These are phyloP conservation scores for Megaleporinus macrocephalus DNA, from an alignment of 2,113 vertebrate species.

Conservation along the genomic window DNA sequence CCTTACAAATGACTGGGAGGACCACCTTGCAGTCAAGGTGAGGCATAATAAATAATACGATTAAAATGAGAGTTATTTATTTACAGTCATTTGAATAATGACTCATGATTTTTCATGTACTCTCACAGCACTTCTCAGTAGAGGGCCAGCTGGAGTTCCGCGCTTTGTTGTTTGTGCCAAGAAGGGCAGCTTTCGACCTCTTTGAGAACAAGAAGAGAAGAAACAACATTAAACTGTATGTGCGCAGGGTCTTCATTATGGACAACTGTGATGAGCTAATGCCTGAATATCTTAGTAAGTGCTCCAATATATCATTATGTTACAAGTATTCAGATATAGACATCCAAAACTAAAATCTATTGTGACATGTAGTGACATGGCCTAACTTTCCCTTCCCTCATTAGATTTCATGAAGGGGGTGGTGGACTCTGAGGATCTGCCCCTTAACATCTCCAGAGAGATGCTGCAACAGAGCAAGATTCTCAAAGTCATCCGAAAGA, in stretches of 20 bases:
- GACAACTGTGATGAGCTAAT: conserved; percentile 97
- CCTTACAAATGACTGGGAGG: conserved; percentile 86
- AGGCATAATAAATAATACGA: conserved; percentile 8
- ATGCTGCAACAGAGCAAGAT: conserved; percentile 99
- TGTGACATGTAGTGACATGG: not conserved
- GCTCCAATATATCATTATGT: not conserved
- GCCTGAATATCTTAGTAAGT: conserved; percentile 96
- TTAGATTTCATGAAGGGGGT: conserved; percentile 94
- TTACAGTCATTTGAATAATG: not conserved
- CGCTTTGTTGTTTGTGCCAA: conserved; percentile 91
- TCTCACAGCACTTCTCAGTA: conserved; percentile 92
- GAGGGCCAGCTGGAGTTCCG: conserved; percentile 95
- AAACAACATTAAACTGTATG: conserved; percentile 96
- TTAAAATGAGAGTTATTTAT: not conserved
- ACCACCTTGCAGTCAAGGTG: conserved; percentile 84
- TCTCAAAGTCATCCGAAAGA: conserved; percentile 96
- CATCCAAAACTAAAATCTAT: not conserved
- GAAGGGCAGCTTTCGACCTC: conserved; percentile 91
- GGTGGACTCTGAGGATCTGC: conserved; percentile 96
- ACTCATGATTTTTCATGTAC: not conserved
- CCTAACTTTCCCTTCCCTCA: not conserved
- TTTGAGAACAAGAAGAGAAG: conserved; percentile 97
- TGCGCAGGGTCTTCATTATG: conserved; percentile 98
- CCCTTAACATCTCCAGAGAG: conserved; percentile 96
- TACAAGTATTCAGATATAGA: not conserved